A percentile compares a stretch with the other conserved stretches of the same genome.
phyloP scores from a whole-genome alignment of 2,797 vertebrate genomes.

The Enteromius treurensis region DNA sequence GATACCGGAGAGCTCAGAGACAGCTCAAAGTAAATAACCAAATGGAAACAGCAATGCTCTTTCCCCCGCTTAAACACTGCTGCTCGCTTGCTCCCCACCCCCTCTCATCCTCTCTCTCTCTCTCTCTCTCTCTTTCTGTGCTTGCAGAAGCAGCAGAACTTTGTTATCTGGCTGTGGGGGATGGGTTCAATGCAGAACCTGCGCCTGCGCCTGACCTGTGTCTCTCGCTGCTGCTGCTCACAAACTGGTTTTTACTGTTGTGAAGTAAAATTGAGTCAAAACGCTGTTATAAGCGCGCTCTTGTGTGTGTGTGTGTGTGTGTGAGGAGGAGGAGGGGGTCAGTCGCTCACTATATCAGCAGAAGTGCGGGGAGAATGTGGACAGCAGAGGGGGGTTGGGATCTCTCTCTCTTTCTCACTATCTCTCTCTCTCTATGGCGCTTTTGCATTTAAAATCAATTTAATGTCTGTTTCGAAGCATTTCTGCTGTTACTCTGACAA shows the following conservation, averaged over 20 bases:
- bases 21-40: constrained; percentile 66
- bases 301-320: constrained; percentile 43
- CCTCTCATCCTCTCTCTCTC: constrained; percentile 29
- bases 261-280: constrained; percentile 63
- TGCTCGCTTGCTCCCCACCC: constrained; percentile 39
- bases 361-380: constrained; percentile 65
- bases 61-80: constrained; percentile 58
- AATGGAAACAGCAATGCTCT: constrained; percentile 67
- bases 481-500: background rate
- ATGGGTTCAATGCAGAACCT: constrained; percentile 80
- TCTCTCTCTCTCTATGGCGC: constrained; percentile 42
- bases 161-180: constrained; percentile 83
- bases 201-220: constrained; percentile 64
- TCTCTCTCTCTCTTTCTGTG: constrained; percentile 70
- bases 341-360: constrained; percentile 49
- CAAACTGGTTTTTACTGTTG: constrained; percentile 64
- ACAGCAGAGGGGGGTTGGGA: constrained; percentile 74
- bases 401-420: constrained; percentile 33
- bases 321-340: constrained; percentile 14
- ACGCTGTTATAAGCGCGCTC: constrained; percentile 44
- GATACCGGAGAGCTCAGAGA: constrained; percentile 50
- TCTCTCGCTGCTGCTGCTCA: constrained; percentile 64
- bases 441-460: constrained; percentile 78
- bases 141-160: constrained; percentile 84
- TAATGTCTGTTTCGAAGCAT: constrained; percentile 63